Conservation (phyloP, 92 coral and sea anemone genomes). For the Actinernus sp. region DNA sequence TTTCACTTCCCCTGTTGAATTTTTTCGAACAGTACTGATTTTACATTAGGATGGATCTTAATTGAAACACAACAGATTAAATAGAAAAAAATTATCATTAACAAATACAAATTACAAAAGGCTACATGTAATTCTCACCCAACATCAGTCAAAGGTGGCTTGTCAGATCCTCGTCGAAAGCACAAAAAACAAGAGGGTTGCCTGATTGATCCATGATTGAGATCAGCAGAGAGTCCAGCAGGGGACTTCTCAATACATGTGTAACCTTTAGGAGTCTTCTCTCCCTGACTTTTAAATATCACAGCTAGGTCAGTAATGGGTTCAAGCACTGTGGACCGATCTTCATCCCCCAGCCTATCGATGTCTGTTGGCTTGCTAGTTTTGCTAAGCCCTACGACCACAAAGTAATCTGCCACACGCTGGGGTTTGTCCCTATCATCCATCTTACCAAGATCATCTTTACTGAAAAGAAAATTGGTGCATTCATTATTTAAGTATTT, state of each 20-base stretch:
- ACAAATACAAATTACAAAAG: too few relatives aligned
- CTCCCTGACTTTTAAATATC: conserved; percentile 92
- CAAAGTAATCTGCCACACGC: conserved; percentile 99
- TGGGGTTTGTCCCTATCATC: conserved; percentile 93
- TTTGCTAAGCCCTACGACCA: conserved; percentile 94
- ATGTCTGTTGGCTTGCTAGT: conserved; percentile 64
- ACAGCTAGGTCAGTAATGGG: conserved; percentile 99
- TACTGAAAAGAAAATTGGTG: neutral
- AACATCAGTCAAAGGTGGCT: conserved; percentile 95
- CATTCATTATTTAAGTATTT: too few relatives aligned
- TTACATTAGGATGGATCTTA: too few relatives aligned
- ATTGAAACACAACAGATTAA: too few relatives aligned
- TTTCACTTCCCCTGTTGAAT: too few relatives aligned
- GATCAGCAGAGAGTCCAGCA: conserved; percentile 90
- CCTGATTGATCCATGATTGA: conserved; percentile 94
- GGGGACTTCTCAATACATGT: conserved; percentile 90
- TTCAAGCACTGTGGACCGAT: conserved; percentile 69
- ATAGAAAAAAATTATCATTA: too few relatives aligned
- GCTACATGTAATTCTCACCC: too few relatives aligned
- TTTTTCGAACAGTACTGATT: too few relatives aligned
- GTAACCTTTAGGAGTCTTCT: conserved; percentile 81
- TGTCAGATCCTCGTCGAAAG: conserved; percentile 87
- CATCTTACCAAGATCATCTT: conserved; percentile 66
- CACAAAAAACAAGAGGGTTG: conserved; percentile 94
- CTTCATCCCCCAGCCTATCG: conserved; percentile 71